Conservation (phyloP, 2,888 invertebrate species). For the Embidobia sp. region DNA sequence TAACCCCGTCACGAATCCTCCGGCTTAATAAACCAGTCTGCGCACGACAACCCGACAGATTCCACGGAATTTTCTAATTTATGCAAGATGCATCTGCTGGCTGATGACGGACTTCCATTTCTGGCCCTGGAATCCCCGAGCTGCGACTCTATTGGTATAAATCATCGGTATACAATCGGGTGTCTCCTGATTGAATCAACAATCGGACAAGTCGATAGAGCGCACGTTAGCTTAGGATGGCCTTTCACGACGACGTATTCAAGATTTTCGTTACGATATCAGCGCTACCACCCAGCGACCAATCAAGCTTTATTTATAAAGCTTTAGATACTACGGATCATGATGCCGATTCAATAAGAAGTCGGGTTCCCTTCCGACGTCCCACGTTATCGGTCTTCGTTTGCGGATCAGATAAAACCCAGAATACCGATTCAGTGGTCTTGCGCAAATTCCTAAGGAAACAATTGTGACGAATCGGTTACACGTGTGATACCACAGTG, state of each 20-base stretch:
- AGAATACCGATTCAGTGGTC: no score
- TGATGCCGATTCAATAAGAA: conserved; percentile 16
- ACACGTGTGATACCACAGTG: no score
- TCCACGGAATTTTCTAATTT: conserved; percentile 32
- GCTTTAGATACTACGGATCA: conserved; percentile 3
- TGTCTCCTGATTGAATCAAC: conserved; percentile 41
- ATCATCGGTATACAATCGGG: conserved; percentile 40
- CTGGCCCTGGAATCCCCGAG: neutral
- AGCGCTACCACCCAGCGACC: conserved; percentile 3
- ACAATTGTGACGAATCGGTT: no score
- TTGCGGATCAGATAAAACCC: neutral
- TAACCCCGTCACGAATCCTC: neutral
- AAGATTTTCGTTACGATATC: conserved; percentile 35
- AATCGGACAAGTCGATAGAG: conserved; percentile 27
- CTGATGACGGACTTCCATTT: conserved; percentile 29
- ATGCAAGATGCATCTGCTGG: conserved; percentile 15
- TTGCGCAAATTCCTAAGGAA: no score
- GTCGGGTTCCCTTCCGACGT: conserved; percentile 5
- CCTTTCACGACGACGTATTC: conserved; percentile 14
- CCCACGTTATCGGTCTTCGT: conserved; percentile 2
- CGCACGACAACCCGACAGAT: neutral
- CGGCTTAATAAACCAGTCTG: conserved; percentile 24
- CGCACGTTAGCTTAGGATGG: conserved; percentile 7
- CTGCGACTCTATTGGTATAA: conserved; percentile 11
- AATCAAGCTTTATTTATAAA: conserved; percentile 33